Evolutionary conservation across 2,113 vertebrate genomes (phyloP).

Genomic region (Sphyrna mokarran): DNA sequence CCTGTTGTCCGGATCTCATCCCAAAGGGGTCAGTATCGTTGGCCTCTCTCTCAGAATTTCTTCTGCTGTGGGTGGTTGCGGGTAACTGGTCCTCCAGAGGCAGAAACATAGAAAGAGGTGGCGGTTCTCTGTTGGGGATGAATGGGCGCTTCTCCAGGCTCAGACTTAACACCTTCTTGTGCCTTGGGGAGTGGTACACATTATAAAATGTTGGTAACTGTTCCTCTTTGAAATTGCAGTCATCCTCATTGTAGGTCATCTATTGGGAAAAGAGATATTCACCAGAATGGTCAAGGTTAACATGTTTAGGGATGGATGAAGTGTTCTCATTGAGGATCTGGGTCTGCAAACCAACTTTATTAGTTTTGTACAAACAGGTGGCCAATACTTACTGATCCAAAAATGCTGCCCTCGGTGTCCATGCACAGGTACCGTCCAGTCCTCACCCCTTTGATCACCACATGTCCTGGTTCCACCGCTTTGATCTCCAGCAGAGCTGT

Average conservation of each 20-base stretch:
- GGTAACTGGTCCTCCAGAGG: conserved; percentile 75
- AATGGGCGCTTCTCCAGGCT: conserved; percentile 69
- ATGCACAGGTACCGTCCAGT: conserved; percentile 66
- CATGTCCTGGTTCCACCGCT: conserved; percentile 55
- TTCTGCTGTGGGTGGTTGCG: neutral
- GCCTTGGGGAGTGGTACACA: conserved; percentile 58
- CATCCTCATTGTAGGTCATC: conserved; percentile 55
- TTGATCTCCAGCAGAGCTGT: conserved; percentile 67
- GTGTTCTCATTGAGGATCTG: neutral
- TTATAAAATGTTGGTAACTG: conserved; percentile 75
- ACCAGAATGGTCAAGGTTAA: no score
- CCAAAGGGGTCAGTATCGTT: conserved; percentile 65
- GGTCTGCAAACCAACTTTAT: neutral
- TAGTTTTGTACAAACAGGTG: neutral
- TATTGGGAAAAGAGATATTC: neutral
- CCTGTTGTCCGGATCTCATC: conserved; percentile 40
- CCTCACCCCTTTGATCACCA: conserved; percentile 69
- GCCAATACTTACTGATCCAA: conserved; percentile 70
- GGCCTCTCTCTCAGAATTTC: neutral
- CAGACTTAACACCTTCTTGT: conserved; percentile 68
- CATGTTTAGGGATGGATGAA: neutral
- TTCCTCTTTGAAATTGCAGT: conserved; percentile 70
- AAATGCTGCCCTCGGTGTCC: conserved; percentile 59
- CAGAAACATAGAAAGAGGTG: conserved; percentile 74
- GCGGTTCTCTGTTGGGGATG: conserved; percentile 65